These are phyloP conservation scores for Peromyscus aztecus DNA, from an alignment of 2,797 vertebrate species.

Conservation along the genomic window DNA sequence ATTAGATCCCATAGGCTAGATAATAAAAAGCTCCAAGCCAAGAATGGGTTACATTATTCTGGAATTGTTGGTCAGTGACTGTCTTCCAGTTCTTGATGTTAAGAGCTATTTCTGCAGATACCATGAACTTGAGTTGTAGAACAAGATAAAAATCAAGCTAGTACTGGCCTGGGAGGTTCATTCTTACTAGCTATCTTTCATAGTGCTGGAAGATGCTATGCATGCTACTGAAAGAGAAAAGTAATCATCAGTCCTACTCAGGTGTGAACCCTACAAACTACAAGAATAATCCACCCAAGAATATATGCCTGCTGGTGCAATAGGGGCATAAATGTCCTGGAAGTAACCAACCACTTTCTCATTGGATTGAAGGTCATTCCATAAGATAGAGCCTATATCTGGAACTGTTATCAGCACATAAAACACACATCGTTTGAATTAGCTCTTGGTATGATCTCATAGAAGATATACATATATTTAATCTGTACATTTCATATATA, in stretches of 20 bases:
- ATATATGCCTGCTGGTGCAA: not conserved
- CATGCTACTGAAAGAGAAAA: not conserved
- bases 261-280: not conserved
- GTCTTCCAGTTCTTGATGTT: not conserved
- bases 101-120: not conserved
- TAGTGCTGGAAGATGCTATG: not conserved
- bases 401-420: not conserved
- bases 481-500: not conserved
- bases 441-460: constrained; percentile 32
- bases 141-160: not conserved
- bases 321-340: not conserved
- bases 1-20: not conserved
- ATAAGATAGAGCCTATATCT: not conserved
- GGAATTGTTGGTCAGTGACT: not conserved
- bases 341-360: not conserved
- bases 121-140: not conserved
- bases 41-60: not conserved
- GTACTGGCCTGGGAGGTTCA: not conserved
- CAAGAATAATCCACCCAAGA: not conserved
- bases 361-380: not conserved
- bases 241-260: not conserved
- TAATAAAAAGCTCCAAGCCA: not conserved
- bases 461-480: not conserved
- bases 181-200: not conserved
- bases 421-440: not conserved